phyloP scores from a whole-genome alignment of 1,140 invertebrate species.

The Homarus americanus region DNA sequence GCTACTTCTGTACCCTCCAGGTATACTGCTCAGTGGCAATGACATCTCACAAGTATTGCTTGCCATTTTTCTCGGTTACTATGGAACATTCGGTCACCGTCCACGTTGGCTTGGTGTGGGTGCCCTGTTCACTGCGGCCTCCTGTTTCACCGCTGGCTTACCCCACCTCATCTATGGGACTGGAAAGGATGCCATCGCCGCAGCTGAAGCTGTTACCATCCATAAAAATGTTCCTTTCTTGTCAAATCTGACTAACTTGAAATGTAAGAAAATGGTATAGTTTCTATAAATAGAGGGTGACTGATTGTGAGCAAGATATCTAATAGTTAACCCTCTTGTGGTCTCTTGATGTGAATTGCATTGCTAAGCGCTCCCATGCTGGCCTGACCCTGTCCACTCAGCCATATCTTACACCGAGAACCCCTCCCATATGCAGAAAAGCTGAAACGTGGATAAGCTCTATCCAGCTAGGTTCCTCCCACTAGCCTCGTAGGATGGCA shows the following conservation, averaged over 20 bases:
- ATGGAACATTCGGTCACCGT: conserved; percentile 82
- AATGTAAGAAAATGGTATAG: too few species aligned
- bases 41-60: conserved; percentile 85
- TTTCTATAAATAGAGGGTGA: too few species aligned
- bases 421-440: too few species aligned
- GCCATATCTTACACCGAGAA: too few species aligned
- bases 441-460: too few species aligned
- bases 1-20: conserved; percentile 77
- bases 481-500: too few species aligned
- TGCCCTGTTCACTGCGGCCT: conserved; percentile 77
- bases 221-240: background rate
- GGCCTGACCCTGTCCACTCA: too few species aligned
- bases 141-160: conserved; percentile 83
- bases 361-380: too few species aligned
- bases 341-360: too few species aligned
- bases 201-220: background rate
- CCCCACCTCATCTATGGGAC: conserved; percentile 85
- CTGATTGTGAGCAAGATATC: too few species aligned
- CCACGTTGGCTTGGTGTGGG: conserved; percentile 82
- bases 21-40: conserved; percentile 85
- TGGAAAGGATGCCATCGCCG: conserved; percentile 80
- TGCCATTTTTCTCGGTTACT: conserved; percentile 82
- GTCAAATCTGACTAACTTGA: background rate
- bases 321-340: too few species aligned
- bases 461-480: too few species aligned